These are phyloP conservation scores for Acropora tenuis DNA, from an alignment of 64 coral and sea anemone species.

Conservation along the genomic window DNA sequence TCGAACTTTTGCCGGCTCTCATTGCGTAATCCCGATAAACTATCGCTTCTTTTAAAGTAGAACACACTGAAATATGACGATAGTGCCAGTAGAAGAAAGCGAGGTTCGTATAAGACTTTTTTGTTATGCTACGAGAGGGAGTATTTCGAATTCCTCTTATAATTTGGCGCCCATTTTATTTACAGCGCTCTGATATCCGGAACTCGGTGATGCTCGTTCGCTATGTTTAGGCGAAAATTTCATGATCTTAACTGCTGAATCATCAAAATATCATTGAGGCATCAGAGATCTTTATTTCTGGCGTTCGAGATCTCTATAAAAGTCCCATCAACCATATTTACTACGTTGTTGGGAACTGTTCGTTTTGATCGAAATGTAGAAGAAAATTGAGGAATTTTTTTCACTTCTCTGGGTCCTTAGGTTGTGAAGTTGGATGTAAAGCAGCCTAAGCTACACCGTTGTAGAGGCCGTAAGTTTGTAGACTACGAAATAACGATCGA, in stretches of 20 bases:
- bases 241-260: too few species aligned
- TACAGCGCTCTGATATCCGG: too few species aligned
- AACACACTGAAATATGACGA: neutral
- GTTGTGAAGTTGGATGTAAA: slow-evolving; percentile 64
- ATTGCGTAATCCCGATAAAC: too few species aligned
- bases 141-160: too few species aligned
- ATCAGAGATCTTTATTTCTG: too few species aligned
- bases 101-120: neutral
- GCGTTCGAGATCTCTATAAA: neutral
- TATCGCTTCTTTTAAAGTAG: too few species aligned
- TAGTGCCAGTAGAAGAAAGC: neutral
- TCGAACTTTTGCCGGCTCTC: too few species aligned
- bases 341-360: neutral
- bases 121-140: neutral
- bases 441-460: slow-evolving; percentile 80
- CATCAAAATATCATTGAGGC: too few species aligned
- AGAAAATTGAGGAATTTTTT: neutral
- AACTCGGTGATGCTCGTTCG: too few species aligned
- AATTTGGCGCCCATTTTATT: too few species aligned
- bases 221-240: too few species aligned
- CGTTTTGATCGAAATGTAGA: too few species aligned
- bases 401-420: slow-evolving; percentile 10
- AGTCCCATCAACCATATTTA: neutral
- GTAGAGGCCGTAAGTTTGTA: slow-evolving; percentile 72
- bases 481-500: slow-evolving; percentile 95